These are phyloP conservation scores for Microvelia longipes DNA, from an alignment of 1,140 invertebrate species.

Conservation along the genomic window DNA sequence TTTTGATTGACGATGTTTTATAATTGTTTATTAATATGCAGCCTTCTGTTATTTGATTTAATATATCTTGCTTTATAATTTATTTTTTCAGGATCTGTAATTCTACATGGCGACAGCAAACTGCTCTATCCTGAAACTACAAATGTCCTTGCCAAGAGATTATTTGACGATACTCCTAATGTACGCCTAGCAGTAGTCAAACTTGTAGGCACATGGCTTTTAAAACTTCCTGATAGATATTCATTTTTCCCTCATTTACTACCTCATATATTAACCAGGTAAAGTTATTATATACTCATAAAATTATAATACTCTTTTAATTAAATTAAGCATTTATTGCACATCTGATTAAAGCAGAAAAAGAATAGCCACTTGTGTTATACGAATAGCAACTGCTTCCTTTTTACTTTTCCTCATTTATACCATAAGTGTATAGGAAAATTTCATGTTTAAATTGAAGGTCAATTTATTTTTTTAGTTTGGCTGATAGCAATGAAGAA, in stretches of 20 bases:
- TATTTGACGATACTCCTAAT: constrained; percentile 55
- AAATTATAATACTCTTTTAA: too few species aligned
- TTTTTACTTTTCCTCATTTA: too few species aligned
- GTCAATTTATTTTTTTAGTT: constrained; percentile 25
- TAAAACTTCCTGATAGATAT: constrained; percentile 55
- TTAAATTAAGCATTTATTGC: too few species aligned
- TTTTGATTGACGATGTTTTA: too few species aligned
- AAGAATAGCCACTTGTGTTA: too few species aligned
- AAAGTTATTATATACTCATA: constrained; percentile 14
- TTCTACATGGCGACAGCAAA: constrained; percentile 43
- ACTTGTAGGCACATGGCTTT: constrained; percentile 48
- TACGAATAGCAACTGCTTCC: too few species aligned
- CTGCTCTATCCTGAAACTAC: constrained; percentile 39
- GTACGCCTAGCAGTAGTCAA: constrained; percentile 48
- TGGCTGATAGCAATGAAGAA: constrained; percentile 52
- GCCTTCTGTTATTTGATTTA: too few species aligned
- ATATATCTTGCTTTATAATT: not conserved
- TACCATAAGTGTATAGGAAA: too few species aligned
- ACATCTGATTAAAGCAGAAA: too few species aligned
- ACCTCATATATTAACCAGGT: constrained; percentile 55
- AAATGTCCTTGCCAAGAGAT: constrained; percentile 49
- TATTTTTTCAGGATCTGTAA: constrained; percentile 33
- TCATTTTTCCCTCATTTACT: constrained; percentile 59
- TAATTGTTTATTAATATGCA: too few species aligned
- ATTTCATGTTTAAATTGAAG: constrained; percentile 5